A percentile compares a stretch with the other conserved stretches of the same genome.
phyloP scores from a whole-genome alignment of 2,888 invertebrate species.

The Lamellibrachia satsuma region DNA sequence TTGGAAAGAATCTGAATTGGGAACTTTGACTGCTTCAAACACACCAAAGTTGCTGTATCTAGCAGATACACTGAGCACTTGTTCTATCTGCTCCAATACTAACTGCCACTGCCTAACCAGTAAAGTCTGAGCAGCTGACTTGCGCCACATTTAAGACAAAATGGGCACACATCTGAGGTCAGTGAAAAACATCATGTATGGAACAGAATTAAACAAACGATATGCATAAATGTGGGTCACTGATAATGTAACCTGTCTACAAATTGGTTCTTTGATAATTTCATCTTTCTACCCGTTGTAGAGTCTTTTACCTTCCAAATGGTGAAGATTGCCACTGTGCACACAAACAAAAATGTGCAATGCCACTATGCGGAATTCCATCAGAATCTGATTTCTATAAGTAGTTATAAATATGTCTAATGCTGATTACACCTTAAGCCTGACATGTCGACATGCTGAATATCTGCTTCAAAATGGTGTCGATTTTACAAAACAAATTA shows the following conservation, averaged over 20 bases:
- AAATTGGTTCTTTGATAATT: neutral
- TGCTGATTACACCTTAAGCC: no score
- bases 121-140: neutral
- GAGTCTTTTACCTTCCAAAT: neutral
- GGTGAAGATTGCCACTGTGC: neutral
- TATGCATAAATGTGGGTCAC: neutral
- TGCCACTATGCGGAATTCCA: neutral
- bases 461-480: neutral
- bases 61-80: neutral
- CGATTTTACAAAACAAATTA: no score
- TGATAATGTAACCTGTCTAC: neutral
- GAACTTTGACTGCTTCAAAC: neutral
- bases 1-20: neutral
- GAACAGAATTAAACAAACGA: neutral
- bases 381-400: neutral
- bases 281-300: neutral
- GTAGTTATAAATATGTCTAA: neutral
- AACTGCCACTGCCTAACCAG: neutral
- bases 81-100: neutral
- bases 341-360: neutral
- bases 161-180: neutral
- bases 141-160: neutral
- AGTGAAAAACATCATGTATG: neutral
- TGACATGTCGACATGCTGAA: neutral
- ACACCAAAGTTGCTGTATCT: neutral